phyloP scores from a whole-genome alignment of 2,113 vertebrate genomes.

The Synodontis membranacea region DNA sequence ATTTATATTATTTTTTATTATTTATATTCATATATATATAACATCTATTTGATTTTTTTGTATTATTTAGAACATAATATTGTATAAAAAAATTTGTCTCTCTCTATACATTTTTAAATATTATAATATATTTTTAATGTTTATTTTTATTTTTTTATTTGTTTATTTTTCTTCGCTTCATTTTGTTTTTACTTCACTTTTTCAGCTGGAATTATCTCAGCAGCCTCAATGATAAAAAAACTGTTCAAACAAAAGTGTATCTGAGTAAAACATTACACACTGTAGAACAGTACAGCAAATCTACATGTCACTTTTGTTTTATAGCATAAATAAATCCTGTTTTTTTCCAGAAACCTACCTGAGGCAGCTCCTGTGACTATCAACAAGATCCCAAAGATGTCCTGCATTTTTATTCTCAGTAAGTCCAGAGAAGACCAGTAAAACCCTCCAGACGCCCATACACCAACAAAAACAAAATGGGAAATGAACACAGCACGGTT shows the following conservation, averaged over 20 bases:
- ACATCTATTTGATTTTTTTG: neutral
- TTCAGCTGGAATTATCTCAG: neutral
- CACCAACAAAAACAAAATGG: neutral
- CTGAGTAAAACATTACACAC: neutral
- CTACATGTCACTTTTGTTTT: neutral
- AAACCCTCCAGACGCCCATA: neutral
- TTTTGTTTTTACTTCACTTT: neutral
- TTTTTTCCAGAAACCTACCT: slow-evolving; percentile 13
- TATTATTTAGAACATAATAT: neutral
- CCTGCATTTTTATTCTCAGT: neutral
- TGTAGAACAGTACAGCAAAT: neutral
- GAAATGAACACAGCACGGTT: neutral
- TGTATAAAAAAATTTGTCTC: neutral
- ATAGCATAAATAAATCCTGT: neutral
- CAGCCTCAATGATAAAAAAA: neutral
- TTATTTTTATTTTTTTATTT: too few species aligned
- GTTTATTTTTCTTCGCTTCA: too few species aligned
- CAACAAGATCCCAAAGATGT: neutral
- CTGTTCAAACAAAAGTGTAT: neutral
- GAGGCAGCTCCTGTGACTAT: neutral
- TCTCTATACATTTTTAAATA: too few species aligned
- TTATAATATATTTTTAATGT: too few species aligned
- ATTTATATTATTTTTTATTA: neutral
- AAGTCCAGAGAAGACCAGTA: neutral
- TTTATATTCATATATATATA: neutral